phyloP scores from a whole-genome alignment of 2,797 vertebrate species.

The Sebastes variabilis region DNA sequence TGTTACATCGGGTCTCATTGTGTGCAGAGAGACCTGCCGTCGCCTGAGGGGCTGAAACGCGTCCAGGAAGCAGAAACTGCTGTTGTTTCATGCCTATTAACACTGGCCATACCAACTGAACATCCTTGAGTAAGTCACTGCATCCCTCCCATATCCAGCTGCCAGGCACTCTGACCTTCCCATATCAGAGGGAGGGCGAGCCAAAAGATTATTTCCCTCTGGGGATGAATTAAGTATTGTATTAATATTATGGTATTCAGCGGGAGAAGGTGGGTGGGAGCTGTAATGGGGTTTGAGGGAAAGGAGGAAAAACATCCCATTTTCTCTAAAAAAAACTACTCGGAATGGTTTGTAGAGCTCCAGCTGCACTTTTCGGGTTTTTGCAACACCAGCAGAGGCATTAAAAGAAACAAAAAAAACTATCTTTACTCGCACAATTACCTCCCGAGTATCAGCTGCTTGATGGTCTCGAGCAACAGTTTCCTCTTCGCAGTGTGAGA shows the following conservation, averaged over 20 bases:
- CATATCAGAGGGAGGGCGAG: conserved; percentile 4
- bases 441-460: conserved; percentile 45
- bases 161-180: conserved; percentile 41
- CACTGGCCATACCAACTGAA: neutral
- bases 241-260: conserved; percentile 21
- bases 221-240: conserved; percentile 30
- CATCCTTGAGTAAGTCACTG: conserved; percentile 24
- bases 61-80: conserved; percentile 7
- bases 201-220: conserved; percentile 14
- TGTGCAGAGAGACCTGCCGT: conserved; percentile 12
- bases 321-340: neutral
- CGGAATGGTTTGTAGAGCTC: conserved; percentile 12
- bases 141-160: conserved; percentile 9
- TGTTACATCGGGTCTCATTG: conserved; percentile 26
- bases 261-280: neutral
- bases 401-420: neutral
- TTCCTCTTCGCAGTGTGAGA: conserved; percentile 31
- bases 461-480: conserved; percentile 33
- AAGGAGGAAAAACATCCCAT: neutral
- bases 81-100: conserved; percentile 28
- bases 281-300: neutral
- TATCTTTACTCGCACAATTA: conserved; percentile 32
- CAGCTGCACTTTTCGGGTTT: neutral
- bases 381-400: conserved; percentile 12
- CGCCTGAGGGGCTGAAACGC: neutral